A percentile compares a stretch with the other conserved stretches of the same genome.
These are phyloP conservation scores for Gadus chalcogrammus DNA, from an alignment of 2,113 vertebrate species.

Conservation along the genomic window DNA sequence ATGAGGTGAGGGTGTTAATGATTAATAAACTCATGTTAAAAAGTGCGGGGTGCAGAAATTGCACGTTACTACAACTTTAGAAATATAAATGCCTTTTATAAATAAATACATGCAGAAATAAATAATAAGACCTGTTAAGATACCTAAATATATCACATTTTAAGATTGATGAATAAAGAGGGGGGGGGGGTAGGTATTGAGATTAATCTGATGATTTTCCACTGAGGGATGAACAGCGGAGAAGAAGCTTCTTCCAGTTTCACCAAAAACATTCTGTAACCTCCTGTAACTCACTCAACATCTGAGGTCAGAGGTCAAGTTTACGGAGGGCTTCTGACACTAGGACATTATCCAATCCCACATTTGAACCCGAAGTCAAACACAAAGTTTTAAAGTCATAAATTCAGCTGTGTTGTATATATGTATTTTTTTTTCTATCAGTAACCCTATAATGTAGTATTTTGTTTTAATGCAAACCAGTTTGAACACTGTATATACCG, in stretches of 20 bases:
- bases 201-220: conserved; percentile 26
- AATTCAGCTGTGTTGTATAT: conserved; percentile 12
- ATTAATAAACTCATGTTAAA: conserved; percentile 68
- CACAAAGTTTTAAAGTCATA: conserved; percentile 2
- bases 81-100: conserved; percentile 74
- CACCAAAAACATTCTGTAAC: too few species aligned
- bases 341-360: not conserved
- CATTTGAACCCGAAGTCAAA: conserved; percentile 22
- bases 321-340: not conserved
- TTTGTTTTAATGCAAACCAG: conserved; percentile 42
- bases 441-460: conserved; percentile 16
- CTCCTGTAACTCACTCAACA: too few species aligned
- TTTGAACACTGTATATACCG: conserved; percentile 34
- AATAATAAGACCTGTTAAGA: conserved; percentile 71
- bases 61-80: conserved; percentile 72
- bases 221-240: conserved; percentile 22
- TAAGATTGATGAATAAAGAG: conserved; percentile 52
- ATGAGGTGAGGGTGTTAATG: conserved; percentile 37
- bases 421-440: conserved; percentile 18
- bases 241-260: too few species aligned
- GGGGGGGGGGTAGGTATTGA: conserved; percentile 26
- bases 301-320: not conserved
- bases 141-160: conserved; percentile 70
- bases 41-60: conserved; percentile 80
- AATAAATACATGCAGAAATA: conserved; percentile 76